Conservation (phyloP, 2,113 vertebrate genomes). For the Circaetus cinerascens region DNA sequence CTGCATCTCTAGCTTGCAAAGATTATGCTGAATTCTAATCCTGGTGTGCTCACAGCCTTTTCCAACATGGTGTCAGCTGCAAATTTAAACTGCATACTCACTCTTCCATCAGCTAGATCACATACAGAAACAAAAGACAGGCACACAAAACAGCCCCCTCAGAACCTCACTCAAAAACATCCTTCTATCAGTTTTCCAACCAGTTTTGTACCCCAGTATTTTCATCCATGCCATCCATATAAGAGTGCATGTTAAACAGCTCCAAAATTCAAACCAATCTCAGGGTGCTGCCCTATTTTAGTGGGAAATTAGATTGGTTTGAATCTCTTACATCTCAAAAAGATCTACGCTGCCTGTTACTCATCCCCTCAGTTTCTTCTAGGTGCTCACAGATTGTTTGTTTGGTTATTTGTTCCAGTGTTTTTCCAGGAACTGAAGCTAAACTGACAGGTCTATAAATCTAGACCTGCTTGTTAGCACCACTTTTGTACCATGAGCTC, state of each 20-base stretch:
- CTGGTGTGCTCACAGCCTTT: not conserved
- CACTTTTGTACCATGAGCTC: not conserved
- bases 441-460: not conserved
- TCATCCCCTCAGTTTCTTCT: not conserved
- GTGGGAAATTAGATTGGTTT: not conserved
- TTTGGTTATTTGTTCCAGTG: not conserved
- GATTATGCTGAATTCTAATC: not conserved
- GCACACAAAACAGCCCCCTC: not conserved
- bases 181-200: not conserved
- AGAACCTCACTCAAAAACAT: not conserved
- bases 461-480: not conserved
- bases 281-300: not conserved
- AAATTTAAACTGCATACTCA: not conserved
- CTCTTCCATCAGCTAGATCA: not conserved
- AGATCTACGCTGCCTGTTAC: not conserved
- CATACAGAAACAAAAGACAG: not conserved
- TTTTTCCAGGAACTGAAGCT: constrained; percentile 17
- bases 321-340: not conserved
- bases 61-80: not conserved
- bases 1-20: not conserved
- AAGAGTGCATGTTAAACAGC: not conserved
- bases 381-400: not conserved
- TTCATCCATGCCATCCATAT: not conserved
- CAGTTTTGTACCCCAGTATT: not conserved
- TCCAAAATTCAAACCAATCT: not conserved